These are phyloP conservation scores for Archilochus colubris DNA, from an alignment of 2,113 vertebrate genomes.

Conservation along the genomic window DNA sequence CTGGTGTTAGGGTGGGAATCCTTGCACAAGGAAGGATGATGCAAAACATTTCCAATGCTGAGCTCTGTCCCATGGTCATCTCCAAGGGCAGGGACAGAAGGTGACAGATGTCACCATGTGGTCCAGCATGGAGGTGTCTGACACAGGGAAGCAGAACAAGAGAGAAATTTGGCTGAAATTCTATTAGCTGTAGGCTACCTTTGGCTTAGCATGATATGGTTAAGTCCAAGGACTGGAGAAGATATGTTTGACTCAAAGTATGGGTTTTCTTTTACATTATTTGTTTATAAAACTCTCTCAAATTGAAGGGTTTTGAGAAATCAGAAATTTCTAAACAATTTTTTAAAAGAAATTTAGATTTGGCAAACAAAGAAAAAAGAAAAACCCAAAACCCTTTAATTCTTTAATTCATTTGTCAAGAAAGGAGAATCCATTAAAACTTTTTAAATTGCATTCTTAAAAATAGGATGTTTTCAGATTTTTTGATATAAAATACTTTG, in stretches of 20 bases:
- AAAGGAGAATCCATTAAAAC: background rate
- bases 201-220: background rate
- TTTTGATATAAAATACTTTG: background rate
- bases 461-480: background rate
- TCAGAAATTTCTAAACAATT: no score
- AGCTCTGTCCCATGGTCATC: background rate
- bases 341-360: background rate
- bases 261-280: background rate
- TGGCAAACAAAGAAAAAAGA: background rate
- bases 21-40: background rate
- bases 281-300: background rate
- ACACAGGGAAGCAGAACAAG: background rate
- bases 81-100: background rate
- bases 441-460: background rate
- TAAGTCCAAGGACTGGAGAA: background rate
- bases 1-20: background rate
- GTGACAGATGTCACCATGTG: background rate
- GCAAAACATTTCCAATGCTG: background rate
- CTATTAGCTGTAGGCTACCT: background rate
- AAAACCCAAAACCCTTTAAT: background rate
- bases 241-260: background rate
- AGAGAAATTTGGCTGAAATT: background rate
- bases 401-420: background rate
- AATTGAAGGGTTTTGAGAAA: background rate
- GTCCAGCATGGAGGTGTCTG: background rate